Percentiles rank a stretch among this genome's conserved stretches.
phyloP scores from a whole-genome alignment of 2,113 vertebrate genomes.

The Dendropsophus ebraccatus region DNA sequence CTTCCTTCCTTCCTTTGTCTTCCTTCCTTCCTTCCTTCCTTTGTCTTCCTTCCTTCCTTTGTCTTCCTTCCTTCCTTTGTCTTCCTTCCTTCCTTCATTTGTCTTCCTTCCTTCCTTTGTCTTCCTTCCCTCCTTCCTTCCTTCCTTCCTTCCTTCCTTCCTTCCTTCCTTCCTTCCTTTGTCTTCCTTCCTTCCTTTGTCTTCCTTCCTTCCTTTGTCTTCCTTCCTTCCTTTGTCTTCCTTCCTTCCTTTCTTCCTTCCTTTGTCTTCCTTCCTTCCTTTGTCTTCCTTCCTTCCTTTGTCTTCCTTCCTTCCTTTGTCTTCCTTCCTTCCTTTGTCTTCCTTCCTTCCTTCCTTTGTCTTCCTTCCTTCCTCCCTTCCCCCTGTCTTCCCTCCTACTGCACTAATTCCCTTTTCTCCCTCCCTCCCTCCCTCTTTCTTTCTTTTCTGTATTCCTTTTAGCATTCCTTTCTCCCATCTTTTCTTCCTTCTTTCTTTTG shows the following conservation, averaged over 20 bases:
- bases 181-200: not conserved
- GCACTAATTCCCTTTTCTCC: too few species aligned
- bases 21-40: not conserved
- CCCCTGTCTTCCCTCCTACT: too few species aligned
- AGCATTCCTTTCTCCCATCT: too few species aligned
- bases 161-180: not conserved
- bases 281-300: too few species aligned
- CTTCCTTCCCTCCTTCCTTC: not conserved
- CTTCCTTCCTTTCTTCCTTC: not conserved
- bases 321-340: not conserved
- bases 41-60: not conserved
- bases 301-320: not conserved
- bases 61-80: not conserved
- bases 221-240: not conserved
- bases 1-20: not conserved
- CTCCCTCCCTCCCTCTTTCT: too few species aligned
- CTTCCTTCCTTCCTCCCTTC: too few species aligned
- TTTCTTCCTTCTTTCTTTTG: too few species aligned
- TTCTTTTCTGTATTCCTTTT: too few species aligned
- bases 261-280: not conserved
- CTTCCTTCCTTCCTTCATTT: not conserved
- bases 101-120: not conserved
- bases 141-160: not conserved
- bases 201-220: not conserved
- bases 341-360: not conserved